Base-by-base conservation (phyloP, 2,797 vertebrate genomes). In the Aselliscus stoliczkanus region DNA sequence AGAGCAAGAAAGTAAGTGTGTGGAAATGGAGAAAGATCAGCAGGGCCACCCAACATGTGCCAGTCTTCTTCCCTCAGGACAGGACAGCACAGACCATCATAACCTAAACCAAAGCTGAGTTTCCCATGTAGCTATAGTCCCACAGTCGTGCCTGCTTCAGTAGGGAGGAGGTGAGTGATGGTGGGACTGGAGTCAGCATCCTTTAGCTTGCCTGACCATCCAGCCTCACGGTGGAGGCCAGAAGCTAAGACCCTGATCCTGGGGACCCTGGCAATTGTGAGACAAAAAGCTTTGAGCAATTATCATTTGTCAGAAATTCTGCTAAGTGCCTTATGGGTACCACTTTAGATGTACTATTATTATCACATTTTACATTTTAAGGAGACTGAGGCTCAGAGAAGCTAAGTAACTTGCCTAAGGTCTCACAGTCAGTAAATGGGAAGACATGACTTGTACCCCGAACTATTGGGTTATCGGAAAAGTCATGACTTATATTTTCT, bases 31-130 rank as follows among this genome's bases (percentile, higher is more conserved):
- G 20, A 37, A 82, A 39, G 69, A n/a, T 13, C 23, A 37, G 7
- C 1, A 4, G 21, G 37, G 50, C 4, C 20, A 50, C 9, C 34
- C 4, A 7, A 65, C 1, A 1, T 2, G 2, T 9, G 6, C 65
- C 56, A 31, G n/a, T 31, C 62, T 7, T 80, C 47, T 77, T 6
- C 10, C n/a, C 29, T 47, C 10, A 8, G 23, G 44, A 50, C 7
- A 23, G 14, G 62, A 56, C 11, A 5, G 11, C 62, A 50, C 7
- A 23, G 14, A 60, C 50, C 8, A 5, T 8, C 2, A 4, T 42
- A 21, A 5, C 17, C 52, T 29, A 7, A 42, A 37, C 23, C 17
- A 2, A 56, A 34, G 13, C 17, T n/a, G 3, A 58, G 34, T 23
- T 42, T 50, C 87, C 54, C 5, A 2, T 0, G 0, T 21, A 64